Evolutionary conservation across 2,113 vertebrate species (phyloP), one percentile per base, ranked within the genome.

Genomic region (Otus sunia): DNA sequence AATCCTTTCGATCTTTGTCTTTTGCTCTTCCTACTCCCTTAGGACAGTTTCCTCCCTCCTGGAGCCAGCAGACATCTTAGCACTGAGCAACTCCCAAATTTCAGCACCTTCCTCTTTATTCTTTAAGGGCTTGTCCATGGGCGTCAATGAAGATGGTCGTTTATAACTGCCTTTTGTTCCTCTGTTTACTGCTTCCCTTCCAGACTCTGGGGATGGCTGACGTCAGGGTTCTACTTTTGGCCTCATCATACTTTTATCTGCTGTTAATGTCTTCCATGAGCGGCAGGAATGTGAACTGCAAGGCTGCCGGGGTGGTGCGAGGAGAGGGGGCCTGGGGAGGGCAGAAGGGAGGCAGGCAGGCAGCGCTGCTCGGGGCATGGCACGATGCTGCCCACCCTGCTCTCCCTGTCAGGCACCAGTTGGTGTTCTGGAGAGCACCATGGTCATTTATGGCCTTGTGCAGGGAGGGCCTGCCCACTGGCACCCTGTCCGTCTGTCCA

Each of bases 391-490:
- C 76, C 86, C 83, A 62, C 80, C 50, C 71, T 36, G 75, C 90
- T 16, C 30, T 15, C 82, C 56, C 66, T n/a, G 74, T 90, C 78
- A 4, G 77, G 62, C 82, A 86, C 84, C 84, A 45, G 29, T 89
- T 69, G 95, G 81, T 91, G 15, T 45, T 73, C 81, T 43, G 66
- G 71, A 73, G 66, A 94, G 82, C 45, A 47, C 89, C 76, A 56
- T 97, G 96, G 94, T 97, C 97, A 97, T 97, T 98, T 97, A 98
- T 97, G 97, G 97, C 96, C 94, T 94, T 91, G 83, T 27, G 34
- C 22, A 19, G 82, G 92, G 37, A 88, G 85, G 86, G 30, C 60
- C 41, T 86, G 91, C 82, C 94, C 94, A 59, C 93, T 89, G 96
- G 94, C 94, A 92, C 74, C 64, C 39, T 1, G 62, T 82, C 88